Percentiles rank a stretch among this genome's conserved stretches.
Conservation (phyloP, 2,113 vertebrate species). For the Phodopus roborovskii region DNA sequence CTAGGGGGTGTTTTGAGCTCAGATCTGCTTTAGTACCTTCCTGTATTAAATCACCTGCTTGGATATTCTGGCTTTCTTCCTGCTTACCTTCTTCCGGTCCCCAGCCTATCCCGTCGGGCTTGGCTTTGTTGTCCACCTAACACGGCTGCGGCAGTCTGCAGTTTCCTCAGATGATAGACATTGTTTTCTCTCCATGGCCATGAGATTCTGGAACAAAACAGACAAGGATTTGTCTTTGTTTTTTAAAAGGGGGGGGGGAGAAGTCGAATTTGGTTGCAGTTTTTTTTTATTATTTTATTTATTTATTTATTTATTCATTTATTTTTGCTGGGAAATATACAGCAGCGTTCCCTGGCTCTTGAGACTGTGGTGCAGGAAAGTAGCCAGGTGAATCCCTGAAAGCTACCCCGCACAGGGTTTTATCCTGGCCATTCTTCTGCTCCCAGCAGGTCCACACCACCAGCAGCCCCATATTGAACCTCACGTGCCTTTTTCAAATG, state of each 20-base stretch:
- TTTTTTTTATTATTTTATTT: slow-evolving; percentile 58
- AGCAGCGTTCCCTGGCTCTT: slow-evolving; percentile 83
- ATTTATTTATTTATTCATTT: slow-evolving; percentile 80
- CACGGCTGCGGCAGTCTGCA: slow-evolving; percentile 72
- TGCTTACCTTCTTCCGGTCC: slow-evolving; percentile 66
- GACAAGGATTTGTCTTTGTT: slow-evolving; percentile 78
- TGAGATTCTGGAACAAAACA: slow-evolving; percentile 81
- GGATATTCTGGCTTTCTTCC: slow-evolving; percentile 72
- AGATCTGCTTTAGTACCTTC: slow-evolving; percentile 42
- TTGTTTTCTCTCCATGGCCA: slow-evolving; percentile 73
- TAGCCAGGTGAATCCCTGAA: slow-evolving; percentile 79
- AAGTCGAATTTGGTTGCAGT: slow-evolving; percentile 77
- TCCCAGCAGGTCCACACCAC: slow-evolving; percentile 59
- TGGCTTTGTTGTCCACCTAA: slow-evolving; percentile 74
- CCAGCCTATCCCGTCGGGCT: slow-evolving; percentile 61
- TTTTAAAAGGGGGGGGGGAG: slow-evolving; percentile 47
- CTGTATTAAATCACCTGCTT: slow-evolving; percentile 74
- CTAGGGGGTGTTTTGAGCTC: slow-evolving; percentile 53
- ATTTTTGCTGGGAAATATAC: slow-evolving; percentile 82
- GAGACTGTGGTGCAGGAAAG: slow-evolving; percentile 79
- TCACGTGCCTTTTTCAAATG: slow-evolving; percentile 52
- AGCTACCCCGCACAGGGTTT: slow-evolving; percentile 78
- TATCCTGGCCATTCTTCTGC: slow-evolving; percentile 67
- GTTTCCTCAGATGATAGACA: slow-evolving; percentile 82
- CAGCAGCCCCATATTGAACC: slow-evolving; percentile 41